Base-by-base conservation (phyloP, 2,888 invertebrate species). In the Stictocephala bisonia region DNA sequence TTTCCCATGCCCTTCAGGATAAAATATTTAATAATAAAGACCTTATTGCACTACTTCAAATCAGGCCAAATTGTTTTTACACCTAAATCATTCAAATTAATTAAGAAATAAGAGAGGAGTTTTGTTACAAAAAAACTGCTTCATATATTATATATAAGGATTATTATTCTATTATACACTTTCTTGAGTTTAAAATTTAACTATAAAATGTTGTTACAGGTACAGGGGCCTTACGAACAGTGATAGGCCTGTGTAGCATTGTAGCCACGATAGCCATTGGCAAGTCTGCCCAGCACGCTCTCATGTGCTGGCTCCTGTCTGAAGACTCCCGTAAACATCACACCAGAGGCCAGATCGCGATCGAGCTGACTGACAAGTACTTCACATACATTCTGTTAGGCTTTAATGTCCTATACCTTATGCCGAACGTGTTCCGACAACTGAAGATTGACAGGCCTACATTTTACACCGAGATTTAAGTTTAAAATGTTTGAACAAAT, bases 281-380 rank as follows among this genome's bases (percentile, higher is more conserved):
- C 77, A 95, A 94, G 83, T 88, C 88, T 0, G 80, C 90, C 0
- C 90, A 90, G 0, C 92, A 92, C 82, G 89, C 89, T 11, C 85
- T 90, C 73, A 85, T 93, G 11, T 88, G 90, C 9, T 82, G 94
- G 41, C 85, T 93, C 9, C 88, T 88, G 67, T 86, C 90, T 68
- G 90, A 93, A 81, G 87, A 89, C 78, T 86, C 89, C 81, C 86
- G 90, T 1, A 6, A 40, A 11, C 15, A 29, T n/a, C 2, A 64
- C 22, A 31, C 35, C 24, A n/a, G 2, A 6, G 75, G 78, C 41
- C 77, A 82, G 80, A 88, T 91, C 80, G 92, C 91, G 29, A 91
- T 95, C 0, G 96, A 96, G 82, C 87, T 95, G 77, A 89, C 92
- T 74, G 92, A 92, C 81, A 95, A 94, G 82, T 96, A 93, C 84